Conservation (phyloP, 2,888 invertebrate genomes). For the Therioaphis trifolii region DNA sequence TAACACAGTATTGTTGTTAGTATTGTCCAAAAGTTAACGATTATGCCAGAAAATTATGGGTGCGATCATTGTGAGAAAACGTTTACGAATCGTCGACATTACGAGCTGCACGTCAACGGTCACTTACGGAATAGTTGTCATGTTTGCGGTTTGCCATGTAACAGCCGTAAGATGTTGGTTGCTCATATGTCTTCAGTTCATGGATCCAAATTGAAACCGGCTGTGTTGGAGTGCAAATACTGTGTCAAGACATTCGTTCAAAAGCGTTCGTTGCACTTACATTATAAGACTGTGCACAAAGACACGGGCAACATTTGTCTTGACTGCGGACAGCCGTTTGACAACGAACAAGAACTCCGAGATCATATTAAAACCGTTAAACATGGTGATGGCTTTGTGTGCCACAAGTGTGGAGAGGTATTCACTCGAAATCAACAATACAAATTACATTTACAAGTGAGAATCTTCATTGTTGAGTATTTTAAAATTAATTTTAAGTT, state of each 20-base stretch:
- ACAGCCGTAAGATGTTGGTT: slow-evolving; percentile 43
- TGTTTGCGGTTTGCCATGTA: slow-evolving; percentile 33
- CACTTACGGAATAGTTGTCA: slow-evolving; percentile 40
- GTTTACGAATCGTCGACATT: slow-evolving; percentile 46
- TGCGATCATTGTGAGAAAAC: slow-evolving; percentile 47
- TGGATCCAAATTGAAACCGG: slow-evolving; percentile 4
- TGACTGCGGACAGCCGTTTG: slow-evolving; percentile 46
- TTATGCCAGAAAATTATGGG: slow-evolving; percentile 28
- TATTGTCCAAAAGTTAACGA: not conserved
- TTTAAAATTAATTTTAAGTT: not conserved
- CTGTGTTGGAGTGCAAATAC: slow-evolving; percentile 15
- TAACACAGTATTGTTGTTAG: no score
- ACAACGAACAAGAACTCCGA: slow-evolving; percentile 4
- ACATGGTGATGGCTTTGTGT: slow-evolving; percentile 42
- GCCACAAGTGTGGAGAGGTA: slow-evolving; percentile 46
- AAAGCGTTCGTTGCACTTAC: slow-evolving; percentile 44
- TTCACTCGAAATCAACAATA: slow-evolving; percentile 52
- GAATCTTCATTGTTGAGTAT: not conserved
- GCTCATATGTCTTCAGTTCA: slow-evolving; percentile 39
- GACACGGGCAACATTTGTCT: slow-evolving; percentile 34
- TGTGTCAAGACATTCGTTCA: slow-evolving; percentile 58
- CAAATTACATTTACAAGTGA: slow-evolving; percentile 53
- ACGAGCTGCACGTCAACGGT: slow-evolving; percentile 46
- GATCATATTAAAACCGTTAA: slow-evolving; percentile 24
- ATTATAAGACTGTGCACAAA: slow-evolving; percentile 47